A percentile compares a stretch with the other conserved stretches of the same genome.
These are phyloP conservation scores for Alsophila aescularia DNA, from an alignment of 2,888 invertebrate species.

Conservation along the genomic window DNA sequence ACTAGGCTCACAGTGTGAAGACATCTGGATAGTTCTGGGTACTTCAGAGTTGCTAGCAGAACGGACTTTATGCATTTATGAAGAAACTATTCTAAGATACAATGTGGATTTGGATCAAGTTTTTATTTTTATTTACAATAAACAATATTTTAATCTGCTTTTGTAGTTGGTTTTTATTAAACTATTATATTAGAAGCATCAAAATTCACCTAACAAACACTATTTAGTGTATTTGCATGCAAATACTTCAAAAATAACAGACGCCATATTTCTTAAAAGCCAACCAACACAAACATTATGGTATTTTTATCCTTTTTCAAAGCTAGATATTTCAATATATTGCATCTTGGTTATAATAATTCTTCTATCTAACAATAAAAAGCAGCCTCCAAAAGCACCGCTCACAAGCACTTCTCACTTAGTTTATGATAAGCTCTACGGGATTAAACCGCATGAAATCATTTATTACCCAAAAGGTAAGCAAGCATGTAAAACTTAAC, in stretches of 20 bases:
- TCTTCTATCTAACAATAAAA: conserved; percentile 14
- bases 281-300: too few relatives aligned
- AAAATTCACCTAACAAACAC: too few relatives aligned
- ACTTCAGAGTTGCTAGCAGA: conserved; percentile 55
- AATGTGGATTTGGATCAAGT: conserved; percentile 73
- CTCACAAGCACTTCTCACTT: conserved; percentile 24
- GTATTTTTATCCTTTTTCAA: too few relatives aligned
- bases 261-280: too few relatives aligned
- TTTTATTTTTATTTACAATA: conserved; percentile 68
- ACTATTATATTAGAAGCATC: not conserved
- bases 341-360: conserved; percentile 3
- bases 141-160: conserved; percentile 67
- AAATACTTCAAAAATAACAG: too few relatives aligned
- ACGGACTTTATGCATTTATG: conserved; percentile 71
- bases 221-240: too few relatives aligned
- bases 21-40: conserved; percentile 56
- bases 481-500: conserved; percentile 23
- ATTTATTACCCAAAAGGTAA: conserved; percentile 31
- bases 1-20: conserved; percentile 82
- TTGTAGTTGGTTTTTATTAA: conserved; percentile 43
- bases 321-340: not conserved
- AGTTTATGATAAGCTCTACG: conserved; percentile 25
- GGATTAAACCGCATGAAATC: conserved; percentile 31
- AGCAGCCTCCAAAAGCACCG: not conserved
- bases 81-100: conserved; percentile 55